phyloP scores from a whole-genome alignment of 1,140 invertebrate species.

The Piezodorus guildinii region DNA sequence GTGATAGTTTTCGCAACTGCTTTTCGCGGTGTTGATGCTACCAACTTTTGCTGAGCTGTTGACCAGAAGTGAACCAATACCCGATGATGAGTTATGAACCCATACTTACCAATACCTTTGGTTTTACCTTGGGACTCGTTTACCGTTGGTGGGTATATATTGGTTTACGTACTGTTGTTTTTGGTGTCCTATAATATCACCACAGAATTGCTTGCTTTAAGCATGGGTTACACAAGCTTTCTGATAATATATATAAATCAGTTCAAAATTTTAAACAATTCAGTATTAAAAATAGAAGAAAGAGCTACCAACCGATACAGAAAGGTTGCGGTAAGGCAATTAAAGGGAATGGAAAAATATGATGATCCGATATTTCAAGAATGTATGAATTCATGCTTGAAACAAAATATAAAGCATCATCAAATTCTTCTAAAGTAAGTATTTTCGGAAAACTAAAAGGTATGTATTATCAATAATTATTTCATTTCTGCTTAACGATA shows the following conservation, averaged over 20 bases:
- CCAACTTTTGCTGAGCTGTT: background rate
- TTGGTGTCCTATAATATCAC: background rate
- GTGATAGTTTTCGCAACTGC: background rate
- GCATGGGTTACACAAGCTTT: background rate
- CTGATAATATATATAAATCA: background rate
- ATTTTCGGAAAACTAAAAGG: background rate
- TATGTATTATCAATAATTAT: too few species aligned
- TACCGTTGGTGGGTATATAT: background rate
- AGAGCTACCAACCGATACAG: background rate
- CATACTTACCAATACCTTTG: background rate
- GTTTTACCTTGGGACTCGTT: background rate
- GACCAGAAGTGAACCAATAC: background rate
- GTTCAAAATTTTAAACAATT: background rate
- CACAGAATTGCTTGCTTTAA: background rate
- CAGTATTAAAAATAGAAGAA: background rate
- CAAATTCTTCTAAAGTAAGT: constrained; percentile 1
- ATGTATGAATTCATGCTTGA: background rate
- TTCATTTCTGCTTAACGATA: too few species aligned
- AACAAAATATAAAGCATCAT: constrained; percentile 1
- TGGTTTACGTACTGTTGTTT: background rate
- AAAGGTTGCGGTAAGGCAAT: background rate
- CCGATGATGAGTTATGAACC: background rate
- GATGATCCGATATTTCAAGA: background rate
- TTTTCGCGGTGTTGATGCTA: background rate
- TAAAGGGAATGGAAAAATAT: background rate